These are phyloP conservation scores for Progne subis DNA, from an alignment of 2,113 vertebrate genomes.

Conservation along the genomic window DNA sequence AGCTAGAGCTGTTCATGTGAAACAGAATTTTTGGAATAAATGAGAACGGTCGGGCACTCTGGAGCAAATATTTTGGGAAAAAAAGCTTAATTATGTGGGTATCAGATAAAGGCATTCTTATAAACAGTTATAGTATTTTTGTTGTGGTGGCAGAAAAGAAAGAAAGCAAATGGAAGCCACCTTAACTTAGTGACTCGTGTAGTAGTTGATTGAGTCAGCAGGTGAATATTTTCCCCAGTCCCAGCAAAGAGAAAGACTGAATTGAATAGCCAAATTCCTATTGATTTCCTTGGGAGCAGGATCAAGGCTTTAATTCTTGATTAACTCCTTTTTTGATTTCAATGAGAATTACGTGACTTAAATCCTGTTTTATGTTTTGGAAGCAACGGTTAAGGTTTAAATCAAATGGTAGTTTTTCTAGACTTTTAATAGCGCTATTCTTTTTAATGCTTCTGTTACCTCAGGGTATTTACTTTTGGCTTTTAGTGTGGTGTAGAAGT, in stretches of 20 bases:
- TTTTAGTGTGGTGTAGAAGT: conserved; percentile 13
- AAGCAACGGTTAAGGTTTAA: background rate
- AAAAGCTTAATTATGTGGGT: background rate
- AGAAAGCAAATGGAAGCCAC: background rate
- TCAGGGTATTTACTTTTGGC: conserved; percentile 42
- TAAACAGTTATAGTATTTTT: background rate
- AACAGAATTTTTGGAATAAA: conserved; percentile 19
- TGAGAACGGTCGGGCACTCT: background rate
- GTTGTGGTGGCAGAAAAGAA: background rate
- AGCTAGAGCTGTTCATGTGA: background rate
- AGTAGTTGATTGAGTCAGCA: background rate
- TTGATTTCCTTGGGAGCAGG: background rate
- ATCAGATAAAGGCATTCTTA: background rate
- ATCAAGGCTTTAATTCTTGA: background rate
- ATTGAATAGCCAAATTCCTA: background rate
- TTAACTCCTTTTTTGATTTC: background rate
- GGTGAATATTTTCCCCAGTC: background rate
- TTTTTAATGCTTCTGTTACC: conserved; percentile 22
- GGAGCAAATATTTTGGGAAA: background rate
- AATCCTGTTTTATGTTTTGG: conserved; percentile 20
- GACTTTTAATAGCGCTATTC: background rate
- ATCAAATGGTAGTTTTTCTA: conserved; percentile 33
- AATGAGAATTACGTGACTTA: conserved; percentile 28
- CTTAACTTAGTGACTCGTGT: background rate
- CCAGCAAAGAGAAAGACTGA: background rate